These are phyloP conservation scores for Strigops habroptila DNA, from an alignment of 2,113 vertebrate genomes.

Conservation along the genomic window DNA sequence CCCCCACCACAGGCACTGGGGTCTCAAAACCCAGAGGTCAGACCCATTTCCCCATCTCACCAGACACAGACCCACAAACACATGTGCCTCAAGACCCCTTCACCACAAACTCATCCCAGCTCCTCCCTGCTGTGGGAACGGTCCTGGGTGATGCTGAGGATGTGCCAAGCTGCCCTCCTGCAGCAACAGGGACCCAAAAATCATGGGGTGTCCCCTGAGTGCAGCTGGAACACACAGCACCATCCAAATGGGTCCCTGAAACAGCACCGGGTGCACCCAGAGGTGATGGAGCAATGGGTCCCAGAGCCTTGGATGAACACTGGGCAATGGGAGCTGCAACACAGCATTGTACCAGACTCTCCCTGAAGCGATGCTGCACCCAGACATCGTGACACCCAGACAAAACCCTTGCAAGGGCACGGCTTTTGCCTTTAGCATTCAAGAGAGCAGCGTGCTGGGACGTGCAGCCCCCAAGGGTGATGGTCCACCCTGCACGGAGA, in stretches of 20 bases:
- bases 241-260: background rate
- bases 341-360: accelerated
- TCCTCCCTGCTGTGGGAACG: background rate
- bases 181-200: accelerated
- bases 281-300: background rate
- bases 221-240: background rate
- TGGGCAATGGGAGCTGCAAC: background rate
- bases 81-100: accelerated
- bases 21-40: background rate
- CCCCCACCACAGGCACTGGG: accelerated
- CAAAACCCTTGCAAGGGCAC: too few relatives aligned
- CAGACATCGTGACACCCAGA: background rate
- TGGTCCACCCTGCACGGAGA: background rate
- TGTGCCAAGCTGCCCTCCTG: background rate
- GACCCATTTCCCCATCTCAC: background rate
- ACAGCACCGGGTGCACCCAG: background rate
- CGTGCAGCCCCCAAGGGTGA: accelerated
- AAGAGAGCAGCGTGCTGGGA: background rate
- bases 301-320: accelerated
- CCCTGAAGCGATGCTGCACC: background rate
- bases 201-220: accelerated
- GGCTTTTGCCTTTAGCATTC: background rate
- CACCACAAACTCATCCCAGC: background rate
- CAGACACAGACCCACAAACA: background rate
- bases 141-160: background rate